Conservation (phyloP, 2,113 vertebrate species). For the Epinephelus moara region DNA sequence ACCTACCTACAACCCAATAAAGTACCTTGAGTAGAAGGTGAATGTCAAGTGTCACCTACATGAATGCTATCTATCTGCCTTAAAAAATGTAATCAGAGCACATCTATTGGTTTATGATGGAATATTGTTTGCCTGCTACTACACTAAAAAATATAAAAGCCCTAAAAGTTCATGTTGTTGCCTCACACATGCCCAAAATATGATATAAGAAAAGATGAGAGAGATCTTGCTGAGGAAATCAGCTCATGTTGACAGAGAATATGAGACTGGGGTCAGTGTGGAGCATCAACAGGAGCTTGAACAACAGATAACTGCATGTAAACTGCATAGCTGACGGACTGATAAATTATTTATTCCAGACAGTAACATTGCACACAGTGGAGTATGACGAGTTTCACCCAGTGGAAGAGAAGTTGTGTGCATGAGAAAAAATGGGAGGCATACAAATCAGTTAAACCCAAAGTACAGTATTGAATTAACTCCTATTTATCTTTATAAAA, state of each 20-base stretch:
- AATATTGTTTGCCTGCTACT: neutral
- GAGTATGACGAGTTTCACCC: neutral
- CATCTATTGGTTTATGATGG: neutral
- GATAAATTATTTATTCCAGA: slow-evolving; percentile 19
- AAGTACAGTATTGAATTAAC: neutral
- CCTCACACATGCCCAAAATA: neutral
- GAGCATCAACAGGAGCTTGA: neutral
- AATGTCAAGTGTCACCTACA: too few relatives aligned
- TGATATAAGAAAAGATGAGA: slow-evolving; percentile 29
- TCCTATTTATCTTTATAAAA: slow-evolving; percentile 27
- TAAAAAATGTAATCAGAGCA: neutral
- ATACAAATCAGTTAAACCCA: neutral
- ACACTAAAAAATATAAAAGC: slow-evolving; percentile 9
- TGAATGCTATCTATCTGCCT: too few relatives aligned
- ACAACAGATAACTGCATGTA: slow-evolving; percentile 24
- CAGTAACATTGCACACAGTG: neutral
- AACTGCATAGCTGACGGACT: slow-evolving; percentile 3
- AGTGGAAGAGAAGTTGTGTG: neutral
- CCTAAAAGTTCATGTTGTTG: slow-evolving; percentile 1
- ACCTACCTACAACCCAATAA: too few relatives aligned
- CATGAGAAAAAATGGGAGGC: neutral
- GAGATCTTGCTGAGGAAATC: neutral
- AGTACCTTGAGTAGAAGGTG: too few relatives aligned
- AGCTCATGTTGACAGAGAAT: slow-evolving; percentile 31
- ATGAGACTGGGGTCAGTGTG: neutral